phyloP scores from a whole-genome alignment of 2,888 invertebrate genomes.

The Coronaproctus castanopsis region DNA sequence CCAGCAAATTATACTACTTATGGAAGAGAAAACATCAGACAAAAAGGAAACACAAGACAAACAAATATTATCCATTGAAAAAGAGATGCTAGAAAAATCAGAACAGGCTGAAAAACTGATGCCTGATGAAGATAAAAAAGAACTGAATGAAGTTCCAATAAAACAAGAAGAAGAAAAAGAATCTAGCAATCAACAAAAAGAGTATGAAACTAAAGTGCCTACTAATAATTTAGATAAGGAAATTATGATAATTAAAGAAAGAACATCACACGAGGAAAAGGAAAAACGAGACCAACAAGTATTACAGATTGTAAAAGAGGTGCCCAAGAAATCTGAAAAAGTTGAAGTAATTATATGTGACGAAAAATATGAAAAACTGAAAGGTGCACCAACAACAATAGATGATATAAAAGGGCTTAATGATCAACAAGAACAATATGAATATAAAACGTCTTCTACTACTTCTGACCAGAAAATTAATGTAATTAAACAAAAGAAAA shows the following conservation, averaged over 20 bases:
- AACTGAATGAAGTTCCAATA: not conserved
- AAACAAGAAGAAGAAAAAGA: too few species aligned
- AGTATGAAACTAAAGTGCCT: too few species aligned
- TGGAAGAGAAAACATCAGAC: constrained; percentile 10
- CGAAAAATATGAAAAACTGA: not conserved
- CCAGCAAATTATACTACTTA: too few species aligned
- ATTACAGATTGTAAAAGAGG: too few species aligned
- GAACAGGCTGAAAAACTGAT: not conserved
- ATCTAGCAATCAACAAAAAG: constrained; percentile 22
- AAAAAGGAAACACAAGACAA: not conserved
- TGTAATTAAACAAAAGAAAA: too few species aligned
- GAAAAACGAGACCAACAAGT: too few species aligned
- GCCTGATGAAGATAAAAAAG: not conserved
- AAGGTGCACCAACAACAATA: not conserved
- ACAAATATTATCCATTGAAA: constrained; percentile 13
- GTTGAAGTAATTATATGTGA: not conserved
- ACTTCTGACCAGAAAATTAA: too few species aligned
- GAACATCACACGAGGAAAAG: too few species aligned
- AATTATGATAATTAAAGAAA: too few species aligned
- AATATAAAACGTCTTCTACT: too few species aligned
- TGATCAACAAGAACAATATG: too few species aligned
- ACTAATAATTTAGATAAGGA: too few species aligned
- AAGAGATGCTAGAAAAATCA: constrained; percentile 27
- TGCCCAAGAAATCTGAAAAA: not conserved
- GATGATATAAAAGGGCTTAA: not conserved